Conservation (phyloP, 2,797 vertebrate species). For the Prionace glauca region DNA sequence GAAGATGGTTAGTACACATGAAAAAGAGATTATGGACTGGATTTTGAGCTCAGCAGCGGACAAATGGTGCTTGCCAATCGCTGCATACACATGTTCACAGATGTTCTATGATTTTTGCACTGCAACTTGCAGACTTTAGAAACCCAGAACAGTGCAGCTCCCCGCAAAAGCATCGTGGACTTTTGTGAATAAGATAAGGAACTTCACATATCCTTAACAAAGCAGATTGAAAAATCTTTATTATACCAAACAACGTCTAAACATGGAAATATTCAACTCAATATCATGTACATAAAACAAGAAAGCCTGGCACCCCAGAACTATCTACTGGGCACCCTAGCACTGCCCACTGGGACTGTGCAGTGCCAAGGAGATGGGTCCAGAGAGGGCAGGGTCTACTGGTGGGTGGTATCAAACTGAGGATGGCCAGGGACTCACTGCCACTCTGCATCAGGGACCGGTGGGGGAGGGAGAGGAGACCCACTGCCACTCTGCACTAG, state of each 20-base stretch:
- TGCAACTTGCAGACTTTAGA: background rate
- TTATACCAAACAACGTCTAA: no score
- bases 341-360: no score
- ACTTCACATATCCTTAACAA: background rate
- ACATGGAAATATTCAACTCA: background rate
- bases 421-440: no score
- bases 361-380: no score
- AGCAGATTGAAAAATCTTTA: background rate
- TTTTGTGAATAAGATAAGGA: background rate
- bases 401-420: no score
- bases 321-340: no score
- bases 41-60: background rate
- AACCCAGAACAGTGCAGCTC: background rate
- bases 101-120: background rate
- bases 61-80: background rate
- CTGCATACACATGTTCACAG: background rate
- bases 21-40: background rate
- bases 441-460: no score
- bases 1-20: background rate
- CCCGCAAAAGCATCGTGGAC: background rate
- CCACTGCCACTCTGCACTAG: no score
- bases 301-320: no score
- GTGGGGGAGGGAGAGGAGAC: no score
- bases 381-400: no score
- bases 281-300: background rate